phyloP scores from a whole-genome alignment of 2,888 invertebrate genomes.

The Patella depressa region DNA sequence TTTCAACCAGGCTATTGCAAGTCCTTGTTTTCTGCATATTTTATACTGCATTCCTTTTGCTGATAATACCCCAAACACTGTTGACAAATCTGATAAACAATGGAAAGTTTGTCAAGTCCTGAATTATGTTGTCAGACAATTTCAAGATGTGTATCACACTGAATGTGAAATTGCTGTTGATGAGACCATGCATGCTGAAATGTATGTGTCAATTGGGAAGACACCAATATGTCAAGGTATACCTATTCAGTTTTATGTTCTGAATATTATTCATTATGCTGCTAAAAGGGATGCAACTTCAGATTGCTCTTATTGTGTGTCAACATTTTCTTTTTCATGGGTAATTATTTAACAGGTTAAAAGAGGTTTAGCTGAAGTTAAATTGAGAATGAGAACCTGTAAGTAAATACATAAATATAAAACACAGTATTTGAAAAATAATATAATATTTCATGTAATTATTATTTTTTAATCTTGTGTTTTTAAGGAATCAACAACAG shows the following conservation, averaged over 20 bases:
- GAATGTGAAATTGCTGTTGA: constrained; percentile 1
- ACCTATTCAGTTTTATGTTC: no score
- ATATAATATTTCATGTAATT: background rate
- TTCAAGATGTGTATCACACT: background rate
- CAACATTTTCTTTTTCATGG: background rate
- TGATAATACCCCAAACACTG: background rate
- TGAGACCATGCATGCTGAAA: background rate
- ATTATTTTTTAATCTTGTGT: background rate
- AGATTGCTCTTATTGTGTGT: no score
- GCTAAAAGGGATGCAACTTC: no score
- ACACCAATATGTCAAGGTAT: background rate
- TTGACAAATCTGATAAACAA: background rate
- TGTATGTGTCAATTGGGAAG: background rate
- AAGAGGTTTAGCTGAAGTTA: no score
- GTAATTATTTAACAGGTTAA: background rate
- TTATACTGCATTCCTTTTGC: background rate
- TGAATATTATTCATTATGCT: no score
- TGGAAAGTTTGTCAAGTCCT: background rate
- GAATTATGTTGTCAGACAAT: background rate
- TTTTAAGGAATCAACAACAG: constrained; percentile 36
- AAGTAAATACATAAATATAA: no score
- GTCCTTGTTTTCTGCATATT: no score
- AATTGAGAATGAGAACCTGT: no score
- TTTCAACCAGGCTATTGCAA: no score
- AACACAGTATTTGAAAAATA: no score